Evolutionary conservation across 2,888 invertebrate genomes (phyloP), one percentile per base, ranked within the genome.

Genomic region (Drosophila meridiana): DNA sequence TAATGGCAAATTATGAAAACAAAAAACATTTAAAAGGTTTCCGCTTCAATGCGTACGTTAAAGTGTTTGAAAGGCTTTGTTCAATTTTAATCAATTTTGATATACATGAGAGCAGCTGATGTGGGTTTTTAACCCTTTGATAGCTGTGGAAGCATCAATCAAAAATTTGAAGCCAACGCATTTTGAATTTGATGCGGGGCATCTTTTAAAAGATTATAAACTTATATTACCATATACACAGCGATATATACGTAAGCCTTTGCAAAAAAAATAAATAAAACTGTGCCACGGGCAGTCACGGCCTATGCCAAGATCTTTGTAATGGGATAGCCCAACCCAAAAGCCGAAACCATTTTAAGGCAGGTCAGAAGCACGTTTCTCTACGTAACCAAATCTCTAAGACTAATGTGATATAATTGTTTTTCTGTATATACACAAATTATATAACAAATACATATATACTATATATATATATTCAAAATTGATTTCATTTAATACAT

Each of bases 111-210:
- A 38, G 30, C 36, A 48, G 28, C 38, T 38, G 26, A 43, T 64
- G 32, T 61, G 58, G 62, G 69, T 36, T 58, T 59, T 38, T 38
- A 38, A 14, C 40, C 45, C 50, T 59, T 59, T 57, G 50, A 28
- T 48, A 57, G n/a, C 57, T 38, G 26, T 26, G 45, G 30, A 59
- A 45, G 48, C 67, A 85, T 90, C 69, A 88, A 90, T 90, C 84
- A 90, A 73, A 60, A 42, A 32, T 73, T 64, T 32, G 45, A 42
- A 56, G 64, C 73, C 71, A 72, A 85, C 66, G 80, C 84, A 43
- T 55, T 77, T 64, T 20, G 6, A 36, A 75, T 82, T 75, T 45
- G 76, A 78, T 85, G 86, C 86, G 90, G 76, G 73, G 45, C 64
- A 68, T 80, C 57, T 71, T 63, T 63, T 58, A 13, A 30, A 20